Base-by-base conservation (phyloP, 2,888 invertebrate species). In the Eudiplozoon nipponicum region DNA sequence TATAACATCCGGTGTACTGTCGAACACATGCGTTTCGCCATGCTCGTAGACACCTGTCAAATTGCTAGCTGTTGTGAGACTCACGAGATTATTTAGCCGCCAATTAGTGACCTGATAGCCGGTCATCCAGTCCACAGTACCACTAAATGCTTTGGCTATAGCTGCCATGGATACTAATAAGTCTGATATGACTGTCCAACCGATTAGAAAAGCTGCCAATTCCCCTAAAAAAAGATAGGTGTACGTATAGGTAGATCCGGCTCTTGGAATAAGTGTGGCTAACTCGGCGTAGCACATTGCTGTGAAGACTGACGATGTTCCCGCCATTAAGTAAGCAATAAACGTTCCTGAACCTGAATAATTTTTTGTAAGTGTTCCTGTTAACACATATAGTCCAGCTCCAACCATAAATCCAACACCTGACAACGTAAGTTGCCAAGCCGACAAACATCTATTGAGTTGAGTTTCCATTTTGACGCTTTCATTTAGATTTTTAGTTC, bases 111-210 rank as follows among this genome's bases (percentile, higher is more conserved):
- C 22, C 2, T 18, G 43, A 28, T 44, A n/a, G 17, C 28, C 22
- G 21, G 36, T 26, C 28, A 43, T 13, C 3, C 29, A n/a, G 28
- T 43, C 13, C 7, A 43, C 11, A n/a, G 43, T 43, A 13, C 43
- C 40, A 28, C 34, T 34, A 21, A 43, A 43, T 3, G 34, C 34
- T 28, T 43, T 43, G 20, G 43, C 17, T 5, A 44, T 37, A 9
- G 44, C 21, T 13, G 43, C 43, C 9, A 44, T 38, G 13, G 18
- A 28, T 15, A 43, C 29, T 2, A 43, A 19, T 3, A 39, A 13
- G 36, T 43, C 43, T 9, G 44, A 21, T 3, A 43, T 34, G 36
- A 44, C 44, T 37, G 43, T 43, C 43, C 43, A 43, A 18, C 43
- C 43, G 18, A 43, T 29, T 2, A 43, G 3, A 26, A 43, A 43